Conservation (phyloP, 2,888 invertebrate species). For the Drosophila pegasa region DNA sequence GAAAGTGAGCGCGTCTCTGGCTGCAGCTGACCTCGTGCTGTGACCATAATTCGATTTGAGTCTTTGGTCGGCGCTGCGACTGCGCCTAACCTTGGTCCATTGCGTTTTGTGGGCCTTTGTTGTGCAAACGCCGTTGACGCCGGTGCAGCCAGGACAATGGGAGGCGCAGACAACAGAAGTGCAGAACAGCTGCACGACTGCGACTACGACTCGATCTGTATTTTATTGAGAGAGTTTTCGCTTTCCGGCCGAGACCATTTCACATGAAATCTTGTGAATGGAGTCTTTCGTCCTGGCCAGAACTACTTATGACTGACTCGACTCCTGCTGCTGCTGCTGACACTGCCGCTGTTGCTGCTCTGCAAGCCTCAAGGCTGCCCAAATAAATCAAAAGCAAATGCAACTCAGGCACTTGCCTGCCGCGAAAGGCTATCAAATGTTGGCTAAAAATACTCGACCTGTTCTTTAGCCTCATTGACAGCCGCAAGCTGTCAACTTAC, state of each 20-base stretch:
- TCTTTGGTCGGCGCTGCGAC: conserved; percentile 34
- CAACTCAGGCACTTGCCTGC: not conserved
- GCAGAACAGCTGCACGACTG: conserved; percentile 35
- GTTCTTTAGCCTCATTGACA: conserved; percentile 2
- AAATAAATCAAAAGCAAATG: not conserved
- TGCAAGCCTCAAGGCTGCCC: conserved; percentile 18
- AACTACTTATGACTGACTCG: conserved; percentile 42
- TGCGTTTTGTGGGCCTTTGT: conserved; percentile 48
- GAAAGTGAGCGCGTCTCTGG: not conserved
- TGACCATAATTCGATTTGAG: conserved; percentile 4
- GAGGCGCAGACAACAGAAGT: conserved; percentile 9
- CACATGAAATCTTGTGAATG: conserved; percentile 48
- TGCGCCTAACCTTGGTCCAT: conserved; percentile 49
- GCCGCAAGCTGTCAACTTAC: not conserved
- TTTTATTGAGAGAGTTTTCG: conserved; percentile 39
- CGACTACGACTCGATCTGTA: conserved; percentile 9
- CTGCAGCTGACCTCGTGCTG: conserved; percentile 7
- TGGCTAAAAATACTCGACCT: not conserved
- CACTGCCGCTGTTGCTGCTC: not conserved
- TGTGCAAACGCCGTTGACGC: conserved; percentile 60
- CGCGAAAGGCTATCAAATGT: not conserved
- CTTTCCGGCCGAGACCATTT: conserved; percentile 18
- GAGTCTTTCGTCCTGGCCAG: conserved; percentile 25
- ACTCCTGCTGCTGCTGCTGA: conserved; percentile 14
- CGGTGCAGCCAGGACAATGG: conserved; percentile 39